phyloP scores from a whole-genome alignment of 2,888 invertebrate genomes.

The Chalcis sispes region DNA sequence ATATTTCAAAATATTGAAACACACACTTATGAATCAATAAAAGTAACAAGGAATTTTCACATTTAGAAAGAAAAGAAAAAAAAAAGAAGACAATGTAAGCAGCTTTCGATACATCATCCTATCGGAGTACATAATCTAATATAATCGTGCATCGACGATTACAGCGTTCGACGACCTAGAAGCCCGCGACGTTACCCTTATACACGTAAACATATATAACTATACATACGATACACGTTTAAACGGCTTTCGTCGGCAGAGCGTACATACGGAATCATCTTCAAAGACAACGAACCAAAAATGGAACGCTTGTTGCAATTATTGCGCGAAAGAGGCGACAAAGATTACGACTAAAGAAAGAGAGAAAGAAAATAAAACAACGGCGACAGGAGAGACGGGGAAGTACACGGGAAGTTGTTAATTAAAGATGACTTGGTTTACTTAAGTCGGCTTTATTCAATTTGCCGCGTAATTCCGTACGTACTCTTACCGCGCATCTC shows the following conservation, averaged over 20 bases:
- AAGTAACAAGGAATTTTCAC: too few species aligned
- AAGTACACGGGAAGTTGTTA: constrained; percentile 44
- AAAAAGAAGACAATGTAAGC: neutral
- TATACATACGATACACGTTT: too few species aligned
- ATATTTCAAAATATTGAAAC: too few species aligned
- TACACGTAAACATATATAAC: too few species aligned
- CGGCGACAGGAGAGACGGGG: too few species aligned
- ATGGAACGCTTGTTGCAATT: constrained; percentile 14
- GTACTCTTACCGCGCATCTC: neutral
- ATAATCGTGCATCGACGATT: constrained; percentile 12
- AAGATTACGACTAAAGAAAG: too few species aligned
- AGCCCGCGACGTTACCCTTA: constrained; percentile 9
- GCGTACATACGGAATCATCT: neutral
- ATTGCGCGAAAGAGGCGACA: constrained; percentile 16
- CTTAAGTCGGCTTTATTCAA: constrained; percentile 39
- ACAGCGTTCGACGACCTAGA: constrained; percentile 26
- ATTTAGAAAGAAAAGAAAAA: too few species aligned
- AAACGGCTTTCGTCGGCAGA: too few species aligned
- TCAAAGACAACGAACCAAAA: constrained; percentile 9
- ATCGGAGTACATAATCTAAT: constrained; percentile 24
- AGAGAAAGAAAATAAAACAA: neutral
- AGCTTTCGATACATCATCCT: neutral
- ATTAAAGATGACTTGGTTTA: constrained; percentile 35
- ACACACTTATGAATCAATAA: too few species aligned
- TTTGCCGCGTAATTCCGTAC: constrained; percentile 25